Base-by-base conservation (phyloP, 2,888 invertebrate genomes). In the Thymelicus sylvestris region DNA sequence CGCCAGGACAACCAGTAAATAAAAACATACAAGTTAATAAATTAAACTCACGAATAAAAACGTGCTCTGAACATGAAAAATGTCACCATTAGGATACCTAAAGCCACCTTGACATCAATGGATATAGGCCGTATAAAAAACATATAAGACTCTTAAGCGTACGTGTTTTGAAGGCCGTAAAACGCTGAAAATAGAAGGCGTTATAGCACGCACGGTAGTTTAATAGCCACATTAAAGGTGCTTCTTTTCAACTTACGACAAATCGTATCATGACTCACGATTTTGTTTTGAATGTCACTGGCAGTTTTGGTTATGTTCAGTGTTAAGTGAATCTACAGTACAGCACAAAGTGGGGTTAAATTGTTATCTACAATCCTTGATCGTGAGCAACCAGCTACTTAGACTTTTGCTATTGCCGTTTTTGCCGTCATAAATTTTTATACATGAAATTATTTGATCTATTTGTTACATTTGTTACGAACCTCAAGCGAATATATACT, bases 161-260 rank as follows among this genome's bases (percentile, higher is more conserved):
- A 76, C 76, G 79, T 79, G 78, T 78, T 80, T 78, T 77, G 74
- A 73, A 73, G 71, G 77, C 76, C 77, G 78, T 83, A 80, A 83
- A 76, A 74, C 68, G 61, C 74, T 79, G 62, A 75, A 85, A 87
- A 86, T 88, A 89, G 86, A 86, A 80, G 77, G 68, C 75, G 79
- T 79, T 78, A 78, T 76, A 81, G 83, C 82, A 78, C 82, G 82
- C 82, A 81, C 83, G 78, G 82, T 79, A 81, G 82, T 81, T 83
- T 81, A 79, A 86, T 80, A 76, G 80, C 71, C 75, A 77, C 84
- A 86, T 86, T 84, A 83, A 81, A 63, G 62, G 44, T 55, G 47
- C 38, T 39, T 57, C 55, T 63, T 57, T 15, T 8, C 1, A 63
- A 7, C 63, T 47, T 7, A 69, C 63, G 68, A 63, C 55, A n/a